Conservation (phyloP, 2,888 invertebrate species). For the Agrotis puta region DNA sequence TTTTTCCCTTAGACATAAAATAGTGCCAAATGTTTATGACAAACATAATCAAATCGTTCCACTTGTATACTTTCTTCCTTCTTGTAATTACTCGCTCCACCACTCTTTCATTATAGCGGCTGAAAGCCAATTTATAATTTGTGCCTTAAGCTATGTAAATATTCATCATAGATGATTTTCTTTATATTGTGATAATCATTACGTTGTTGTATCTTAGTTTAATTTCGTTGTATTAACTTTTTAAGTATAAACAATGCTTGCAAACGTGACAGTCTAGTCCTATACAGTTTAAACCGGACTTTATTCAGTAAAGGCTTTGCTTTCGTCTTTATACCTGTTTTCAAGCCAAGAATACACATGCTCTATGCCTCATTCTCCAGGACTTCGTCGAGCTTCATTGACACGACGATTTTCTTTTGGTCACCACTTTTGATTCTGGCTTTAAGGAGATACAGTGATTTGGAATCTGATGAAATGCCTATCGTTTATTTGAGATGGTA, state of each 20-base stretch:
- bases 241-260: conserved; percentile 73
- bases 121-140: conserved; percentile 84
- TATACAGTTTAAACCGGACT: conserved; percentile 74
- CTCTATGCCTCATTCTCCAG: too few species aligned
- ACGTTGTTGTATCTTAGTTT: conserved; percentile 78
- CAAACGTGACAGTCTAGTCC: conserved; percentile 84
- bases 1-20: background rate
- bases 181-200: conserved; percentile 82
- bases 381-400: too few species aligned
- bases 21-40: conserved; percentile 22
- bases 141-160: conserved; percentile 88
- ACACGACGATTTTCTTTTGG: too few species aligned
- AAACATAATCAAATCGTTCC: background rate
- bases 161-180: conserved; percentile 86
- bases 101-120: conserved; percentile 66
- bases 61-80: background rate
- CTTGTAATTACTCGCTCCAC: conserved; percentile 32
- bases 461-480: too few species aligned
- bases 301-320: conserved; percentile 55
- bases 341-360: background rate
- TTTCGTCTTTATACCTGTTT: conserved; percentile 55
- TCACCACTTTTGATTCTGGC: too few species aligned
- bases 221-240: conserved; percentile 70
- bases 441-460: too few species aligned
- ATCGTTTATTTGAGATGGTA: background rate